A percentile compares a stretch with the other conserved stretches of the same genome.
phyloP scores from a whole-genome alignment of 2,797 vertebrate genomes.

The Trachurus trachurus region DNA sequence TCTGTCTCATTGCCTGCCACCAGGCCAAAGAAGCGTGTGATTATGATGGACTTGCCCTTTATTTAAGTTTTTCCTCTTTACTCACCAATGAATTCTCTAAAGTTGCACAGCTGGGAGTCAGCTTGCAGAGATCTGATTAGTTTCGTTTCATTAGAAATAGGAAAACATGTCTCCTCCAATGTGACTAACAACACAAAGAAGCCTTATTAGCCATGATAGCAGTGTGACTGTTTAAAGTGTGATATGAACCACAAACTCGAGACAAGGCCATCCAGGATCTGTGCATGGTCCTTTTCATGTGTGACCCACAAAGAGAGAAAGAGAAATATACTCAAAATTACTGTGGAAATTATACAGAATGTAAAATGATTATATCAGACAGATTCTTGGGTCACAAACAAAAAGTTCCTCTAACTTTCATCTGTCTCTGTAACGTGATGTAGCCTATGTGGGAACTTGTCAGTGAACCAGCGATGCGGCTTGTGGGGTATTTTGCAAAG shows the following conservation, averaged over 20 bases:
- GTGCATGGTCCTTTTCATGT: neutral
- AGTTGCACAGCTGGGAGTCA: conserved; percentile 63
- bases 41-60: conserved; percentile 77
- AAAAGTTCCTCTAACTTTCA: too few relatives aligned
- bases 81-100: conserved; percentile 57
- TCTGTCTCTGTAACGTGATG: too few relatives aligned
- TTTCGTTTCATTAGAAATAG: conserved; percentile 65
- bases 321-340: neutral
- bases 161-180: conserved; percentile 64
- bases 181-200: conserved; percentile 54
- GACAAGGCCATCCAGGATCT: neutral
- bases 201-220: conserved; percentile 39
- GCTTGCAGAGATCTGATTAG: conserved; percentile 69
- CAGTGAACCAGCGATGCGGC: too few relatives aligned
- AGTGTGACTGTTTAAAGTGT: conserved; percentile 42
- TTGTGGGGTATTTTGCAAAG: too few relatives aligned
- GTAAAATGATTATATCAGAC: too few relatives aligned
- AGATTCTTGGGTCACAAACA: too few relatives aligned
- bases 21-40: conserved; percentile 61
- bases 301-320: neutral
- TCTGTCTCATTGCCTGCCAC: conserved; percentile 68
- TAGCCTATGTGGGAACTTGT: too few relatives aligned
- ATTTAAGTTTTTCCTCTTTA: conserved; percentile 69
- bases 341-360: neutral
- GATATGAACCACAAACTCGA: conserved; percentile 22